A percentile compares a stretch with the other conserved stretches of the same genome.
phyloP scores from a whole-genome alignment of 1,140 invertebrate genomes.

The Grapholita molesta region DNA sequence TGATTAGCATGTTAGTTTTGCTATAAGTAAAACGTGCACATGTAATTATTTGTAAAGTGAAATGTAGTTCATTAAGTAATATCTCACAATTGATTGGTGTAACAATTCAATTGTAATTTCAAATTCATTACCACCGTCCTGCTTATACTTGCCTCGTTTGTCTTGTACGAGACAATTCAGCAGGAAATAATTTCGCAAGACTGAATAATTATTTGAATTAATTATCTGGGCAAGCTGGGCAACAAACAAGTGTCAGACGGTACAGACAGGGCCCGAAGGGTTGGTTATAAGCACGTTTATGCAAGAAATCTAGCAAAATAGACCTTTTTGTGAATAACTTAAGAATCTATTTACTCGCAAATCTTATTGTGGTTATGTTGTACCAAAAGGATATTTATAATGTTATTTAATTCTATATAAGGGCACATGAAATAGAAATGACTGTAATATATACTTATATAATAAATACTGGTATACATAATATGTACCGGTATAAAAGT shows the following conservation, averaged over 20 bases:
- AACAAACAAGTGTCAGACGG: conserved; percentile 8
- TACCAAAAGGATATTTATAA: not conserved
- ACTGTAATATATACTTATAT: too few species aligned
- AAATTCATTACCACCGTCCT: not conserved
- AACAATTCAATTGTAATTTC: not conserved
- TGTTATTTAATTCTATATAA: not conserved
- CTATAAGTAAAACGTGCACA: too few species aligned
- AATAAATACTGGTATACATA: not conserved
- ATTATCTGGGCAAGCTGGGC: conserved; percentile 40
- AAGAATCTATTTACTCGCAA: not conserved
- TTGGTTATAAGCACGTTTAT: not conserved
- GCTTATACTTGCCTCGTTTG: conserved; percentile 41
- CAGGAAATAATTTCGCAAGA: conserved; percentile 43
- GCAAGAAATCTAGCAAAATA: not conserved
- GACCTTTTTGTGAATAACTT: not conserved
- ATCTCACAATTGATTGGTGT: not conserved
- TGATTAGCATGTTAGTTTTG: too few species aligned
- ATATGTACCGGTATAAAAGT: too few species aligned
- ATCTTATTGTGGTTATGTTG: not conserved
- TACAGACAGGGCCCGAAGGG: not conserved
- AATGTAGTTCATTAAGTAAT: not conserved
- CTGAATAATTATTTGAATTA: conserved; percentile 49
- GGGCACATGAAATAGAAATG: too few species aligned
- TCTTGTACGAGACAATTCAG: conserved; percentile 48
- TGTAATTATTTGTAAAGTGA: too few species aligned